These are phyloP conservation scores for Nysson spinosus DNA, from an alignment of 2,888 invertebrate genomes.

Conservation along the genomic window DNA sequence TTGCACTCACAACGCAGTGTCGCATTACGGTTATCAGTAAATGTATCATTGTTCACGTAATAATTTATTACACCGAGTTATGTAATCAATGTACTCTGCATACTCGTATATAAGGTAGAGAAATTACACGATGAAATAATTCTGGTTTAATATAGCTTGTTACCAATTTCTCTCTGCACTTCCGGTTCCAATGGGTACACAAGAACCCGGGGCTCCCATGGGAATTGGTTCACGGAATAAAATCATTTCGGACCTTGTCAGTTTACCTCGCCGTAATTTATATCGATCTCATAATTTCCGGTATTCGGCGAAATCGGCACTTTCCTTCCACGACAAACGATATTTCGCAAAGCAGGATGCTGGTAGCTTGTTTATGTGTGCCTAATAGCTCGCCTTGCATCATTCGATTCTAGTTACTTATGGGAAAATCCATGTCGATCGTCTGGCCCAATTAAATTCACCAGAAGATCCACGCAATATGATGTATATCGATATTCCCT, in stretches of 20 bases:
- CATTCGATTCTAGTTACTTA: background rate
- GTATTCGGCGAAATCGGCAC: slow-evolving; percentile 61
- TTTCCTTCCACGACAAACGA: slow-evolving; percentile 53
- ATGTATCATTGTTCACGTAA: too few species aligned
- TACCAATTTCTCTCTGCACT: slow-evolving; percentile 27
- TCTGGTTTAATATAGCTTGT: too few species aligned
- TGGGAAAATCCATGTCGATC: slow-evolving; percentile 14
- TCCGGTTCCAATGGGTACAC: slow-evolving; percentile 39
- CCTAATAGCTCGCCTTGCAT: background rate
- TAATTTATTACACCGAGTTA: too few species aligned
- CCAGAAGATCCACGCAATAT: background rate
- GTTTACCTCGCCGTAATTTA: slow-evolving; percentile 50
- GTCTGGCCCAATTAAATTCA: too few species aligned
- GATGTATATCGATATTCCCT: background rate
- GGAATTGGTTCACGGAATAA: slow-evolving; percentile 38
- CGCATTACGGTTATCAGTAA: too few species aligned
- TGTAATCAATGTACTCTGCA: too few species aligned
- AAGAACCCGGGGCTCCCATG: slow-evolving; percentile 25
- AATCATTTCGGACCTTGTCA: slow-evolving; percentile 56
- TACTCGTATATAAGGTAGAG: too few species aligned
- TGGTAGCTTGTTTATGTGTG: slow-evolving; percentile 9
- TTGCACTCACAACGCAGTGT: too few species aligned
- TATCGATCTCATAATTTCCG: slow-evolving; percentile 71
- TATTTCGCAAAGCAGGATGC: slow-evolving; percentile 54
- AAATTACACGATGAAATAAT: too few species aligned